A percentile compares a stretch with the other conserved stretches of the same genome.
Conservation (phyloP, 2,113 vertebrate genomes). For the Colinus virginianus region DNA sequence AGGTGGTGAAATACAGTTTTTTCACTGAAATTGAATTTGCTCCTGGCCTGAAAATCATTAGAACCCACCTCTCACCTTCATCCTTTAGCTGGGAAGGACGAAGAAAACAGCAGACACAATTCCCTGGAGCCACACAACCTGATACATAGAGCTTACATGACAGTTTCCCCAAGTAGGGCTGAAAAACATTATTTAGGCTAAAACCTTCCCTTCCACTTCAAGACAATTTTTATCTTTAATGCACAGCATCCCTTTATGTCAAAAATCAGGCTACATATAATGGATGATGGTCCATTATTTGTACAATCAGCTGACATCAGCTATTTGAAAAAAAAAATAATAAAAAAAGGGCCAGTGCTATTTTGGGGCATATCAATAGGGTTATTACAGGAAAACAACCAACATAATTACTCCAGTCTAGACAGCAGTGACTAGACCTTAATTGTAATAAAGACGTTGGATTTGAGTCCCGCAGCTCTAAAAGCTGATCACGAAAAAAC, state of each 20-base stretch:
- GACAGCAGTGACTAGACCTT: constrained; percentile 31
- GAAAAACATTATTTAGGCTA: background rate
- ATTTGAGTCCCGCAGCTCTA: constrained; percentile 15
- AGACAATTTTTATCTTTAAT: background rate
- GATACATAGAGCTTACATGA: background rate
- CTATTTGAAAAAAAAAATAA: background rate
- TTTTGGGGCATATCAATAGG: constrained; percentile 17
- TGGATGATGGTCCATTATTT: background rate
- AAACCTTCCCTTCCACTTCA: background rate
- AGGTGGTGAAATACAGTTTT: background rate
- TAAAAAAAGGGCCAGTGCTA: background rate
- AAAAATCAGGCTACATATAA: background rate
- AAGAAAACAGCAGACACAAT: background rate
- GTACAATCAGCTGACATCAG: background rate
- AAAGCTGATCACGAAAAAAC: constrained; percentile 1
- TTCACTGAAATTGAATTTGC: background rate
- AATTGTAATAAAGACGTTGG: constrained; percentile 46
- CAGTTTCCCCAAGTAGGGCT: background rate
- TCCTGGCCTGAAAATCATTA: background rate
- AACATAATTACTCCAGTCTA: constrained; percentile 58
- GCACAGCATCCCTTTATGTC: background rate
- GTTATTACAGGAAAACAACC: constrained; percentile 41
- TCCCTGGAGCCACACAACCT: background rate
- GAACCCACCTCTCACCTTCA: background rate
- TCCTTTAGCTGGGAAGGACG: background rate